Base-by-base conservation (phyloP, 2,113 vertebrate species). In the Tauraco erythrolophus region DNA sequence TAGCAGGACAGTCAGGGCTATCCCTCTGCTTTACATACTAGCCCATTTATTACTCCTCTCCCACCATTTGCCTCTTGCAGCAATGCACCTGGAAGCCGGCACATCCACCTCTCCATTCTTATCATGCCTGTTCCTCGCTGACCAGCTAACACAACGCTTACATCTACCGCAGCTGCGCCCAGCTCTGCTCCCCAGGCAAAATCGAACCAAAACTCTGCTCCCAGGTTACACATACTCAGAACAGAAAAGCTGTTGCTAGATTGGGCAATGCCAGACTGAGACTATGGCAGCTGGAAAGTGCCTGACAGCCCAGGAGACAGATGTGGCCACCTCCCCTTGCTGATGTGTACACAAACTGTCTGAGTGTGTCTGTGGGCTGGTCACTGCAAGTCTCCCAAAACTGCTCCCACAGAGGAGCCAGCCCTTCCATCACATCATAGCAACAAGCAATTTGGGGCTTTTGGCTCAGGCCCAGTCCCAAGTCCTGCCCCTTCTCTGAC, bases 51-150 rank as follows among this genome's bases (percentile, higher is more conserved):
- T 48, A 30, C 14, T 61, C 19, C 12, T 61, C 53, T 77, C 31
- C 22, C 30, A 48, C 43, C 5, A 1, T 31, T 46, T 5, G 8
- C 19, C 53, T 72, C 43, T 33, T 57, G 70, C 81, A 81, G 81
- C 25, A 53, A 18, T 8, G 19, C 45, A 46, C 35, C 35, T 62
- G 11, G 41, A 72, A 16, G 31, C 24, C n/a, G 30, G 31, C 27
- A 16, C 39, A 43, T 48, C 57, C 39, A 57, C 19, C 19, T 48
- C 80, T 48, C 68, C 6, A 0, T 64, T 46, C 56, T 57, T 50
- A 41, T 18, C 37, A 6, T 0, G 3, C 68, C 39, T 25, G 19
- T 8, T 62, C n/a, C 61, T 84, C 2, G 0, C 28, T 25, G 45
- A 30, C 58, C 54, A 61, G 48, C 27, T 69, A 56, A 54, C 5